Conservation (phyloP, 2,797 vertebrate genomes). For the Neoniphon sammara region DNA sequence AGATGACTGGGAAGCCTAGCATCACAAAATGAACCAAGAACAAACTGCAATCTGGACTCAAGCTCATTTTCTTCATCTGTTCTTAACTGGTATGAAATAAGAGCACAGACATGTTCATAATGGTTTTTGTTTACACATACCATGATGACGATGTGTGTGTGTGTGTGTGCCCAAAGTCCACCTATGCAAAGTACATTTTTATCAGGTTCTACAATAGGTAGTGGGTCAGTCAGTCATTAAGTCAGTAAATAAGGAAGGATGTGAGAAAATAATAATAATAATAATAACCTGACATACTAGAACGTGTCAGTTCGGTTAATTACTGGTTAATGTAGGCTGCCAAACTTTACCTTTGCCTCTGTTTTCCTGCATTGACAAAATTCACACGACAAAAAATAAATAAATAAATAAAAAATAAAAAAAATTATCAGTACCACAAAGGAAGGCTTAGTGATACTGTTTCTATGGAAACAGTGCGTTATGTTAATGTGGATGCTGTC, state of each 20-base stretch:
- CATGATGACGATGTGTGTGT: too few relatives aligned
- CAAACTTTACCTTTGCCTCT: slow-evolving; percentile 5
- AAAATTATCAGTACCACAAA: slow-evolving; percentile 26
- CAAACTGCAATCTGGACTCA: too few relatives aligned
- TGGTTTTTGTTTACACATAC: too few relatives aligned
- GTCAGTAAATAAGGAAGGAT: not conserved
- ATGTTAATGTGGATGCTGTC: slow-evolving; percentile 43
- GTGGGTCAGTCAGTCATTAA: not conserved
- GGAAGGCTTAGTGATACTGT: slow-evolving; percentile 35
- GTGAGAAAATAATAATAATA: not conserved
- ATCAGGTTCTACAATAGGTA: not conserved
- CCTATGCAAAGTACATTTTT: too few relatives aligned
- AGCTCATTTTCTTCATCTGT: too few relatives aligned
- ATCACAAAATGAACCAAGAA: too few relatives aligned
- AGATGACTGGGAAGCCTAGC: too few relatives aligned
- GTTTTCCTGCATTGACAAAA: slow-evolving; percentile 5
- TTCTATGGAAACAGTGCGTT: slow-evolving; percentile 64
- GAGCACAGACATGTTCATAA: too few relatives aligned
- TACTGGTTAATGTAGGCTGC: slow-evolving; percentile 3
- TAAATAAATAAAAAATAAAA: too few relatives aligned
- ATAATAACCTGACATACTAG: not conserved
- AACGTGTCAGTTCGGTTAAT: slow-evolving; percentile 17
- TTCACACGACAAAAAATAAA: slow-evolving; percentile 11
- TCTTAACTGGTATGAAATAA: too few relatives aligned
- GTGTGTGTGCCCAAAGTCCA: too few relatives aligned